A percentile compares a stretch with the other conserved stretches of the same genome.
These are phyloP conservation scores for Zaprionus taronus DNA, from an alignment of 1,140 invertebrate species.

Conservation along the genomic window DNA sequence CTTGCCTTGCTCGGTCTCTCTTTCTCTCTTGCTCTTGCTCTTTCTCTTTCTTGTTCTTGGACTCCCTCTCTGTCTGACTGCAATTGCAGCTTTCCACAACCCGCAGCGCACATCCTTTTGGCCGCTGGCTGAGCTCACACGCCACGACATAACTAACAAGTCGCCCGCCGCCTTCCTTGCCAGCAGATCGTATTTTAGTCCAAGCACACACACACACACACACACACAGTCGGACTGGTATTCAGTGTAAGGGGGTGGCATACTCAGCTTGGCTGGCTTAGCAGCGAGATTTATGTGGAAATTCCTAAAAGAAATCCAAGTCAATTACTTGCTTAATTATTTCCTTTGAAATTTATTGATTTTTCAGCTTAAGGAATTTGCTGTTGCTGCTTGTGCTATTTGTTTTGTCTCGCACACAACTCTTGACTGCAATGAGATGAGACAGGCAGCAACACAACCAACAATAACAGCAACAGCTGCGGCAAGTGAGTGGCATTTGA, in stretches of 20 bases:
- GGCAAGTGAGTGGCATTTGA: constrained; percentile 48
- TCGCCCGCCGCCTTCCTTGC: constrained; percentile 18
- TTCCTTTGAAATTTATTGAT: constrained; percentile 84
- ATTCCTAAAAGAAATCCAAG: constrained; percentile 83
- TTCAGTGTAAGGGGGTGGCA: not conserved
- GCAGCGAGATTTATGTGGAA: constrained; percentile 81
- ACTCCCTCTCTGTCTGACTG: not conserved
- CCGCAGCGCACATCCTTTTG: constrained; percentile 35
- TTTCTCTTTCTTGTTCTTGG: not conserved
- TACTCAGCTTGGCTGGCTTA: constrained; percentile 51
- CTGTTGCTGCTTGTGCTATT: constrained; percentile 45
- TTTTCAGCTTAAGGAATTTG: constrained; percentile 71
- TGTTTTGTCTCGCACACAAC: constrained; percentile 66
- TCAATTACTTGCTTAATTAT: constrained; percentile 84
- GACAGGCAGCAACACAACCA: constrained; percentile 40
- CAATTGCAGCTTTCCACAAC: constrained; percentile 30
- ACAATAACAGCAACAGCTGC: constrained; percentile 11
- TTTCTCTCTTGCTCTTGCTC: constrained; percentile 17
- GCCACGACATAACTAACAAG: constrained; percentile 55
- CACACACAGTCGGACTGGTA: constrained; percentile 31
- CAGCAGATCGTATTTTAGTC: constrained; percentile 48
- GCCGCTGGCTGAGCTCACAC: constrained; percentile 49
- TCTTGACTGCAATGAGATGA: constrained; percentile 41
- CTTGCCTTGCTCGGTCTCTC: not conserved
- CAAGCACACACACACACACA: constrained; percentile 16